phyloP scores from a whole-genome alignment of 2,113 vertebrate genomes.

The Cynocephalus volans region DNA sequence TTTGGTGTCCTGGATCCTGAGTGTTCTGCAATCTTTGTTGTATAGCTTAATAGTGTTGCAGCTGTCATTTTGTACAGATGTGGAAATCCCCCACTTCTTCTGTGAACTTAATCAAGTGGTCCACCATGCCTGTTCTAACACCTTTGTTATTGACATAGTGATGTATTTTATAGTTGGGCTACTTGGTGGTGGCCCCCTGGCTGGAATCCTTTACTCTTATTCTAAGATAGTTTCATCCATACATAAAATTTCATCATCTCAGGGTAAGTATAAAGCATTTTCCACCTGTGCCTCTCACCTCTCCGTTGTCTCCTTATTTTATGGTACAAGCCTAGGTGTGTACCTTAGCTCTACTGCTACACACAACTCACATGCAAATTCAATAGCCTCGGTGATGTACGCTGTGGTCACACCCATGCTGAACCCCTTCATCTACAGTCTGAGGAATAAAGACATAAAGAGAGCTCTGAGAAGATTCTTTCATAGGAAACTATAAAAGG shows the following conservation, averaged over 20 bases:
- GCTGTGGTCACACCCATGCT: too few species aligned
- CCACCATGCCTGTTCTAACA: slow-evolving; percentile 55
- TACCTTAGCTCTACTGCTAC: too few species aligned
- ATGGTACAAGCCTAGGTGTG: too few species aligned
- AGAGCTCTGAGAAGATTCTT: too few species aligned
- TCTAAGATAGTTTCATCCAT: not conserved
- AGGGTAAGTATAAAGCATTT: not conserved
- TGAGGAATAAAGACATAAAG: too few species aligned
- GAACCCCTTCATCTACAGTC: too few species aligned
- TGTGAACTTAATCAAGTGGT: slow-evolving; percentile 60
- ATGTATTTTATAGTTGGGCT: slow-evolving; percentile 32
- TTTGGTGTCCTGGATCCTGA: not conserved
- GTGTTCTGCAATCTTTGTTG: slow-evolving; percentile 23
- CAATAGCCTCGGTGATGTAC: too few species aligned
- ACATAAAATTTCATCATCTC: not conserved
- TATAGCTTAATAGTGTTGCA: slow-evolving; percentile 31
- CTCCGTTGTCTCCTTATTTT: too few species aligned
- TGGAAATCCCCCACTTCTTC: slow-evolving; percentile 17
- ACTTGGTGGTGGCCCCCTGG: not conserved
- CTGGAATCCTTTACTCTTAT: not conserved
- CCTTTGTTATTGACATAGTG: not conserved
- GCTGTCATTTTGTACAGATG: not conserved
- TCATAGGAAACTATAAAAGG: not conserved
- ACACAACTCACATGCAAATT: too few species aligned
- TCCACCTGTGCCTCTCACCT: too few species aligned